phyloP scores from a whole-genome alignment of 2,113 vertebrate species.

The Lycocorax pyrrhopterus region DNA sequence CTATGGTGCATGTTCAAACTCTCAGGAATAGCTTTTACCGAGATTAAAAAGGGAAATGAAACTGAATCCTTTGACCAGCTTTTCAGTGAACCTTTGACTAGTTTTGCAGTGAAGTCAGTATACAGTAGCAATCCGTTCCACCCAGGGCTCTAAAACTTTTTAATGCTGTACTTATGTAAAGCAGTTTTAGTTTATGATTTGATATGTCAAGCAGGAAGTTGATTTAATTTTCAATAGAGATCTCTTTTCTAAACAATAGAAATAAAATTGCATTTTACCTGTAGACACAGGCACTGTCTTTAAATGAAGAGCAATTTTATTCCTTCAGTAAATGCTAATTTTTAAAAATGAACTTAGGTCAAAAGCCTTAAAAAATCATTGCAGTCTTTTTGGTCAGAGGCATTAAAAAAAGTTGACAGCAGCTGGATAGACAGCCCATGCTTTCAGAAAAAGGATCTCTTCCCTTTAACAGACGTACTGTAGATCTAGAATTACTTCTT shows the following conservation, averaged over 20 bases:
- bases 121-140: slow-evolving; percentile 49
- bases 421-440: not conserved
- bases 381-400: not conserved
- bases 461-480: not conserved
- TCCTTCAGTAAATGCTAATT: not conserved
- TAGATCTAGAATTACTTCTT: not conserved
- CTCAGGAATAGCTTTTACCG: slow-evolving; percentile 57
- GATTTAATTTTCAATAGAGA: slow-evolving; percentile 1
- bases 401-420: not conserved
- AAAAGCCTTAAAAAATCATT: not conserved
- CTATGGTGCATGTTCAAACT: slow-evolving; percentile 50
- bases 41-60: slow-evolving; percentile 65
- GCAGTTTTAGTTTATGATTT: slow-evolving; percentile 26
- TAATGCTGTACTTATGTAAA: slow-evolving; percentile 37
- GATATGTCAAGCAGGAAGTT: slow-evolving; percentile 23
- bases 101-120: slow-evolving; percentile 47
- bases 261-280: not conserved
- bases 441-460: not conserved
- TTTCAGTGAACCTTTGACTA: slow-evolving; percentile 50
- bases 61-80: slow-evolving; percentile 47
- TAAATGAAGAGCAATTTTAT: not conserved
- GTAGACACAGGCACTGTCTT: not conserved
- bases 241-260: not conserved
- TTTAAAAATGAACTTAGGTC: not conserved
- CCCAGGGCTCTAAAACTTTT: slow-evolving; percentile 33